Percentiles rank a stretch among this genome's conserved stretches.
Evolutionary conservation across 2,888 invertebrate species (phyloP).

Genomic region (Pteria penguin): DNA sequence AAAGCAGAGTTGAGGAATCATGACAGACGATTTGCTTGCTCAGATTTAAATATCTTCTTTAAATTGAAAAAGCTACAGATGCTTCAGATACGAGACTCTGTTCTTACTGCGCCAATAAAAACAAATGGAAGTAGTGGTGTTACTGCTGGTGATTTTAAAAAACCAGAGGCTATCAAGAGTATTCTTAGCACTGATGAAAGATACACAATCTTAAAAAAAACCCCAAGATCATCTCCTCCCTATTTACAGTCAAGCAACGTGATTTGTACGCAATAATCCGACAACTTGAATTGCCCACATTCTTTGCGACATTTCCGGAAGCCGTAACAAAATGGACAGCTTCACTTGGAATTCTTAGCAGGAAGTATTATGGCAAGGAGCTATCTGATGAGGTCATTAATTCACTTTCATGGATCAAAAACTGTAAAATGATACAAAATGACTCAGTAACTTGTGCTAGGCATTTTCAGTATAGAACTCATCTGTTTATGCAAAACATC

Average conservation of each 20-base stretch:
- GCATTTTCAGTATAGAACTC: constrained; percentile 46
- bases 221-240: constrained; percentile 46
- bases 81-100: constrained; percentile 29
- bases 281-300: constrained; percentile 44
- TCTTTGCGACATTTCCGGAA: constrained; percentile 43
- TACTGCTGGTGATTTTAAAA: constrained; percentile 34
- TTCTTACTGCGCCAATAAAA: constrained; percentile 17
- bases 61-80: constrained; percentile 43
- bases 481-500: constrained; percentile 33
- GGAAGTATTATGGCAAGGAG: constrained; percentile 18
- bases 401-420: constrained; percentile 6
- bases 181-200: constrained; percentile 31
- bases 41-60: constrained; percentile 43
- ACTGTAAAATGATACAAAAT: constrained; percentile 38
- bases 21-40: constrained; percentile 38
- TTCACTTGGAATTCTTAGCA: constrained; percentile 28
- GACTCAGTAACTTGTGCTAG: constrained; percentile 52
- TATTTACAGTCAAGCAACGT: constrained; percentile 43
- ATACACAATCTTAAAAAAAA: constrained; percentile 32
- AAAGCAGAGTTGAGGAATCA: constrained; percentile 39
- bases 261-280: constrained; percentile 47
- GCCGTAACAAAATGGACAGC: constrained; percentile 50
- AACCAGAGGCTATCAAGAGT: constrained; percentile 14
- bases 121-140: constrained; percentile 11
- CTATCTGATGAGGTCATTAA: not conserved